Evolutionary conservation across 2,888 invertebrate genomes (phyloP), one percentile per base, ranked within the genome.

Genomic region (Cryptophagus acutangulus): DNA sequence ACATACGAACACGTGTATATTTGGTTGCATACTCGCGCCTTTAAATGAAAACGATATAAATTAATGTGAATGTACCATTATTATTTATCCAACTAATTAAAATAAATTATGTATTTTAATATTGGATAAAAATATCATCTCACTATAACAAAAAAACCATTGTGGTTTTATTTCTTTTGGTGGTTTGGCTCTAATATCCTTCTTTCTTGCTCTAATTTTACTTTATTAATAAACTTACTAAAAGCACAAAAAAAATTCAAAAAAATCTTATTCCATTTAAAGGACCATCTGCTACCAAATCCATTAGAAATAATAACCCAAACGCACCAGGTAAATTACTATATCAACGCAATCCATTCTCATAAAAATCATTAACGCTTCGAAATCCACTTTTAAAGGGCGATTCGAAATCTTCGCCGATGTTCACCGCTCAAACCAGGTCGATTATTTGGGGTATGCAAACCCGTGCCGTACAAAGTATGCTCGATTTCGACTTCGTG

Each of bases 381-480:
- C 18, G 49, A 55, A 54, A 38, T 41, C 35, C n/a, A n/a, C 34
- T 36, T 35, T 57, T 56, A 54, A 48, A 57, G 57, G 57, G 57
- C 10, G 56, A 56, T 28, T 45, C 53, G 12, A 45, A 44, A 33
- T 18, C 46, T 1, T 34, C 47, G 20, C 78, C 83, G 15, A 75
- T 93, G 46, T 93, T 95, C 73, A 79, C 77, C n/a, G 79, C 78
- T 50, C 75, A 79, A 44, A 96, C 95, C 8, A 90, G 88, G 66
- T 84, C 95, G 6, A 93, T 99, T 61, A 86, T 99, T 13, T 99
- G 97, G 97, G 99, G 99, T 46, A 96, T 99, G 93, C 99, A 99
- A 74, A 88, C 87, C 31, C 75, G 95, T 44, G 97, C 99, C 14
- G 93, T 99, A 5, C 95, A 90, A 75, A 87, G 91, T 49, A 95